Percentiles rank a stretch among this genome's conserved stretches.
phyloP scores from a whole-genome alignment of 2,888 invertebrate species.

The Noctua janthina region DNA sequence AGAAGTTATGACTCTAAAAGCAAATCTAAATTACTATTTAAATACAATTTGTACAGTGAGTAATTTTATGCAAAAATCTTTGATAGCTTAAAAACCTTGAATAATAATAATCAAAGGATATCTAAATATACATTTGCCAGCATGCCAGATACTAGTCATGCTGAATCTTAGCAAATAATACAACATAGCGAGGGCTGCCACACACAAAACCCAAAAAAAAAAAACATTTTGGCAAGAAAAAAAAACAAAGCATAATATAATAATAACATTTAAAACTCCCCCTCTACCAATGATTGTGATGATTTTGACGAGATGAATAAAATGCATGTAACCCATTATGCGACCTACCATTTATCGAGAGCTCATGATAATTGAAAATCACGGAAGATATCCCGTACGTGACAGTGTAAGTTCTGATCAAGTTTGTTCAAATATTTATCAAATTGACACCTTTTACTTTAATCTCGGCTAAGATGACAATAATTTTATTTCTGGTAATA shows the following conservation, averaged over 20 bases:
- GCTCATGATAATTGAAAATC: too few species aligned
- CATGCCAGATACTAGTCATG: slow-evolving; percentile 60
- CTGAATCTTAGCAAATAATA: slow-evolving; percentile 41
- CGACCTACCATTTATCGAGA: not conserved
- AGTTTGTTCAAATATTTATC: not conserved
- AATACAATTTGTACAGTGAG: slow-evolving; percentile 17
- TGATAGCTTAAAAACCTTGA: not conserved
- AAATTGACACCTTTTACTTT: not conserved
- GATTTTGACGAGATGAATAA: slow-evolving; percentile 1
- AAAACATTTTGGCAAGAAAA: slow-evolving; percentile 14
- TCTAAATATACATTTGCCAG: slow-evolving; percentile 34
- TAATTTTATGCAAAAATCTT: not conserved
- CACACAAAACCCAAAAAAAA: slow-evolving; percentile 51
- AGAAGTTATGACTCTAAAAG: not conserved
- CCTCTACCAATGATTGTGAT: slow-evolving; percentile 37
- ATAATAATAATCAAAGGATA: slow-evolving; percentile 4
- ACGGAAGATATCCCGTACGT: too few species aligned
- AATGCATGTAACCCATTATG: slow-evolving; percentile 4
- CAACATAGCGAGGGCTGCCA: slow-evolving; percentile 54
- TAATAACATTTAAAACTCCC: slow-evolving; percentile 12
- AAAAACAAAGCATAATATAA: slow-evolving; percentile 42
- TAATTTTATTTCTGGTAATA: not conserved
- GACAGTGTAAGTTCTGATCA: too few species aligned
- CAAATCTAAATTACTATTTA: not conserved
- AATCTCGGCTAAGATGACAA: not conserved